These are phyloP conservation scores for Hirtodrosophila alboralis DNA, from an alignment of 2,888 invertebrate genomes.

Conservation along the genomic window DNA sequence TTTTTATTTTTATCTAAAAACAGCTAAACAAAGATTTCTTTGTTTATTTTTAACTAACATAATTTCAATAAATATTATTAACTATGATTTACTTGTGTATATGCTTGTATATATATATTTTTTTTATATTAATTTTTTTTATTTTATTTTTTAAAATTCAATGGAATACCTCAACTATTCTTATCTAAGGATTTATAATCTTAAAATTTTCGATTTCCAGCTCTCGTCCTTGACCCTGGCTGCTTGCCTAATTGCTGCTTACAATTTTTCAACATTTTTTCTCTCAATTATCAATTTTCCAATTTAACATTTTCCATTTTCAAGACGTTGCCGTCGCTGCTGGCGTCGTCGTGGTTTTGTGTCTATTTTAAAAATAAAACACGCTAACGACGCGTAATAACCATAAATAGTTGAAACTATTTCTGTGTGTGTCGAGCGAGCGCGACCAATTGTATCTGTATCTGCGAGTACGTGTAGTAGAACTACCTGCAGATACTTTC, in stretches of 20 bases:
- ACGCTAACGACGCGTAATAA: constrained; percentile 53
- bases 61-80: too few relatives aligned
- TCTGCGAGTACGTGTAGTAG: constrained; percentile 22
- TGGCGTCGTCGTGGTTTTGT: constrained; percentile 11
- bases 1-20: too few relatives aligned
- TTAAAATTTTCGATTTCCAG: background rate
- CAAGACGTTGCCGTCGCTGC: constrained; percentile 11
- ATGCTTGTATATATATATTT: too few relatives aligned
- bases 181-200: too few relatives aligned
- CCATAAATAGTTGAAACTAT: constrained; percentile 59
- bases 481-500: constrained; percentile 7
- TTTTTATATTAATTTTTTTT: too few relatives aligned
- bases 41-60: too few relatives aligned
- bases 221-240: constrained; percentile 38
- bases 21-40: too few relatives aligned
- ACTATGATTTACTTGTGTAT: too few relatives aligned
- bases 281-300: constrained; percentile 10
- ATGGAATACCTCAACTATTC: too few relatives aligned
- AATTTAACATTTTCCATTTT: constrained; percentile 37
- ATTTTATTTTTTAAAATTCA: too few relatives aligned
- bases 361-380: constrained; percentile 54
- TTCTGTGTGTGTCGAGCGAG: constrained; percentile 1
- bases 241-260: constrained; percentile 37
- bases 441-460: constrained; percentile 12
- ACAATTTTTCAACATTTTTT: constrained; percentile 4